A percentile compares a stretch with the other conserved stretches of the same genome.
Evolutionary conservation across 2,113 vertebrate species (phyloP).

Genomic region (Dermatemys mawii): DNA sequence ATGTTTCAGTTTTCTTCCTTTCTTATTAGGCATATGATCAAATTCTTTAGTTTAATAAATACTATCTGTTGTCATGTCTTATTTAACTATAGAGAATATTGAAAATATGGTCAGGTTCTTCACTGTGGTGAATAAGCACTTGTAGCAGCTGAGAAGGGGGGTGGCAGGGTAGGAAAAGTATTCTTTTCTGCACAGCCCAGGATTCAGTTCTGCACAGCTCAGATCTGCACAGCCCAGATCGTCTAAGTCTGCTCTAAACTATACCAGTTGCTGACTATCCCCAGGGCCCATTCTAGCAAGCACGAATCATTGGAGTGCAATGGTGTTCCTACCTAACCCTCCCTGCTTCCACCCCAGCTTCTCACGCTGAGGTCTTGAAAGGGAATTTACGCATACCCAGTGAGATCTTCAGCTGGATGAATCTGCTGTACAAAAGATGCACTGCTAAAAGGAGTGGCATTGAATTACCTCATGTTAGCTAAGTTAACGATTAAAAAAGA

Average conservation of each 20-base stretch:
- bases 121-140: neutral
- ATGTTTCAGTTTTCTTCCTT: neutral
- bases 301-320: neutral
- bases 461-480: neutral
- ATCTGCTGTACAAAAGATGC: neutral
- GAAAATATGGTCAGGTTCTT: neutral
- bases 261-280: neutral
- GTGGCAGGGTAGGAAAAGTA: neutral
- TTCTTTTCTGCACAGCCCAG: too few species aligned
- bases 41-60: neutral
- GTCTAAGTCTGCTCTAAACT: neutral
- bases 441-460: neutral
- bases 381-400: neutral
- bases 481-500: neutral
- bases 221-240: too few species aligned
- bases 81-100: neutral
- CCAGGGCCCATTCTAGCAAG: neutral
- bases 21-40: neutral
- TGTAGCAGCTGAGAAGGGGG: neutral
- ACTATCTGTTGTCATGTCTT: neutral
- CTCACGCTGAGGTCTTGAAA: neutral
- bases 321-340: accelerated
- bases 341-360: neutral
- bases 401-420: neutral
- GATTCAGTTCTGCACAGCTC: too few species aligned